phyloP scores from a whole-genome alignment of 2,113 vertebrate species.

The Prietella phreatophila region DNA sequence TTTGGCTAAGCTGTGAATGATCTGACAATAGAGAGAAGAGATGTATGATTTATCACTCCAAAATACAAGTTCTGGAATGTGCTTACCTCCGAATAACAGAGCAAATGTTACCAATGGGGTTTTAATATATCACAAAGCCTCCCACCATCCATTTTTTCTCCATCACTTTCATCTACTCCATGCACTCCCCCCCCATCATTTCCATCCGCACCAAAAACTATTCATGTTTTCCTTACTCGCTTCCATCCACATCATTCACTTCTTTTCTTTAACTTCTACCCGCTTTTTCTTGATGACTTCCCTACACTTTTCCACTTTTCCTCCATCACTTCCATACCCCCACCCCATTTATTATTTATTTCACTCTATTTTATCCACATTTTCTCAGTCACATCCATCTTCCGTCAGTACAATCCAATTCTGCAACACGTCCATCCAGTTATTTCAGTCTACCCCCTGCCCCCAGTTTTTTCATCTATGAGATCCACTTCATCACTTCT shows the following conservation, averaged over 20 bases:
- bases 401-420: background rate
- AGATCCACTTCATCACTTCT: background rate
- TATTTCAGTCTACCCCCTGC: background rate
- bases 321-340: background rate
- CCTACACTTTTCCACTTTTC: background rate
- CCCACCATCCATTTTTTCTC: background rate
- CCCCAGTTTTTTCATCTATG: background rate
- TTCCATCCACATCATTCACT: background rate
- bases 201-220: background rate
- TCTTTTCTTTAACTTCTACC: background rate
- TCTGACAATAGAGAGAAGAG: slow-evolving; percentile 16
- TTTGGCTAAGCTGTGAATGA: slow-evolving; percentile 21
- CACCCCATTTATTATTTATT: background rate
- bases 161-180: background rate
- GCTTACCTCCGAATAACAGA: background rate
- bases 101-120: background rate
- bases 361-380: background rate
- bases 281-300: background rate
- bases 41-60: background rate
- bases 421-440: background rate
- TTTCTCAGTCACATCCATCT: background rate
- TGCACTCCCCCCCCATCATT: background rate
- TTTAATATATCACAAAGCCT: background rate
- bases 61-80: background rate
- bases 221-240: background rate